Evolutionary conservation across 2,888 invertebrate species (phyloP).

Genomic region (Drosophila helvetica): DNA sequence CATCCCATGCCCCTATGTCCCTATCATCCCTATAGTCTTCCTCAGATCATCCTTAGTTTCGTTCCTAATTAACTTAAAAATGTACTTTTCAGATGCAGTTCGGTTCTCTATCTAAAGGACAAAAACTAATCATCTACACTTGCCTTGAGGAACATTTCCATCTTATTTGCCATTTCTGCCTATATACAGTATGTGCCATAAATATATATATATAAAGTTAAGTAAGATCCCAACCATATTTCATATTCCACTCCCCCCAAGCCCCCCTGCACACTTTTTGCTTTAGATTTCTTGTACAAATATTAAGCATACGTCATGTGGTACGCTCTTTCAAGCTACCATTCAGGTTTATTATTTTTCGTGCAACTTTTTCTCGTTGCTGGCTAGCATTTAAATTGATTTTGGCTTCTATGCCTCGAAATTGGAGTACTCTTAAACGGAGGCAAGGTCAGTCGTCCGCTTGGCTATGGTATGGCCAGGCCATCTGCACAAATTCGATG

Average conservation of each 20-base stretch:
- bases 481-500: conserved; percentile 39
- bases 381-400: conserved; percentile 45
- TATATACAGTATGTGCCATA: no score
- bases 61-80: neutral
- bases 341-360: conserved; percentile 22
- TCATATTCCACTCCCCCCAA: no score
- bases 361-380: neutral
- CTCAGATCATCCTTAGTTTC: neutral
- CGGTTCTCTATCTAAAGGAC: neutral
- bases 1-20: neutral
- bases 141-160: no score
- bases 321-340: conserved; percentile 19
- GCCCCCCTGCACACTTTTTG: no score
- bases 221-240: no score
- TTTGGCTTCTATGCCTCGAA: conserved; percentile 32
- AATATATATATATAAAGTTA: no score
- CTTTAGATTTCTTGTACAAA: neutral
- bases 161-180: no score
- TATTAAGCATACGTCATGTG: conserved; percentile 56
- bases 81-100: neutral
- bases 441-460: conserved; percentile 38
- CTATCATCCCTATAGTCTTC: no score
- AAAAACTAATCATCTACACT: no score
- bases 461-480: conserved; percentile 19
- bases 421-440: conserved; percentile 38